Percentiles rank a stretch among this genome's conserved stretches.
Evolutionary conservation across 2,113 vertebrate genomes (phyloP).

Genomic region (Hydrochoerus hydrochaeris): DNA sequence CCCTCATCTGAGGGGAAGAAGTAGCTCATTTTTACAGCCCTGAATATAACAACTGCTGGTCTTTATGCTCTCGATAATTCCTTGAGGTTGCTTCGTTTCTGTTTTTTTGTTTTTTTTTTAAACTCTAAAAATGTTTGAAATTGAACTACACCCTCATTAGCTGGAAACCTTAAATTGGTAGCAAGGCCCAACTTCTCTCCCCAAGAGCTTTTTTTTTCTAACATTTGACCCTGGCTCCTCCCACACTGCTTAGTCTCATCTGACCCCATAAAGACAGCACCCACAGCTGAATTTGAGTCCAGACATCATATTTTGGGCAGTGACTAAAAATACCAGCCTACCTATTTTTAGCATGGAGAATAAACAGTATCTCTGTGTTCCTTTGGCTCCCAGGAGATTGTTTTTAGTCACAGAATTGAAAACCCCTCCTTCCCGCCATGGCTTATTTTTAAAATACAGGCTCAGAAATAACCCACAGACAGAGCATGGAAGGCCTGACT

Average conservation of each 20-base stretch:
- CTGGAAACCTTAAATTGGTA: conserved; percentile 71
- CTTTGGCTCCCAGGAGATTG: conserved; percentile 80
- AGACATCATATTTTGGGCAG: conserved; percentile 82
- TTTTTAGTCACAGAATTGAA: conserved; percentile 84
- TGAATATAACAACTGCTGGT: conserved; percentile 18
- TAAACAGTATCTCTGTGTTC: conserved; percentile 84
- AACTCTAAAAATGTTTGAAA: conserved; percentile 77
- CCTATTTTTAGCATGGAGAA: conserved; percentile 81
- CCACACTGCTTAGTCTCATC: conserved; percentile 32
- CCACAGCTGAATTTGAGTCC: conserved; percentile 79
- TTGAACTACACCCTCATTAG: conserved; percentile 74
- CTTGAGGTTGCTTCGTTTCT: conserved; percentile 69
- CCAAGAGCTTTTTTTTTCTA: conserved; percentile 57
- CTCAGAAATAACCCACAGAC: conserved; percentile 76
- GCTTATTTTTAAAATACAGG: conserved; percentile 81
- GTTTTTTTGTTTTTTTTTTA: conserved; percentile 75
- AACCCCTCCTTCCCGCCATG: conserved; percentile 75
- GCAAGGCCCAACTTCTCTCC: conserved; percentile 56
- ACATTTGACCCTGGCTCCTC: conserved; percentile 73
- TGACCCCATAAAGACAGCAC: conserved; percentile 74
- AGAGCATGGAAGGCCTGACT: conserved; percentile 62
- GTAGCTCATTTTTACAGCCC: conserved; percentile 58
- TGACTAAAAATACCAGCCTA: conserved; percentile 79
- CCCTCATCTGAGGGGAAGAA: conserved; percentile 67
- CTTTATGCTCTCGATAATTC: conserved; percentile 63